Evolutionary conservation across 1,140 invertebrate genomes (phyloP).

Genomic region (Penaeus indicus): DNA sequence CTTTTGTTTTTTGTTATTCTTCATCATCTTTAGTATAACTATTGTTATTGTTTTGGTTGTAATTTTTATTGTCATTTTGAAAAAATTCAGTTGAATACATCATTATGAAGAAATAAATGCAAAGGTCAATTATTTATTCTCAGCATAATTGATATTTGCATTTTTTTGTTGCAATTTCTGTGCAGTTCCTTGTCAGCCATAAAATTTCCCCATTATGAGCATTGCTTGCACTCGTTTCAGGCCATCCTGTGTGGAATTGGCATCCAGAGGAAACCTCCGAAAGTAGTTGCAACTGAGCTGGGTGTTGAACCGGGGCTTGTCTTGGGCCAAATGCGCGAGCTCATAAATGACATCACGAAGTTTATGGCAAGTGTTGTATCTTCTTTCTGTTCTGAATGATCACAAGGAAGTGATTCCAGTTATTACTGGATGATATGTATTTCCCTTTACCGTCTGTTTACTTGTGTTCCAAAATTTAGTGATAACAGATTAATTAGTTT

Average conservation of each 20-base stretch:
- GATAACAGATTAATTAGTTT: too few species aligned
- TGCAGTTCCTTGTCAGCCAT: too few species aligned
- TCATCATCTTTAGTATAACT: neutral
- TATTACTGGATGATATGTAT: too few species aligned
- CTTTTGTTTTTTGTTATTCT: neutral
- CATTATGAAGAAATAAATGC: too few species aligned
- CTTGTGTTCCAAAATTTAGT: too few species aligned
- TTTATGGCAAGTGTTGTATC: conserved; percentile 28
- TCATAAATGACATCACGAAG: conserved; percentile 36
- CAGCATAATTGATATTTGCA: too few species aligned
- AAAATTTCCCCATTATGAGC: neutral
- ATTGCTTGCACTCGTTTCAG: neutral
- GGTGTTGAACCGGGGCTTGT: conserved; percentile 34
- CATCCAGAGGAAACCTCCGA: conserved; percentile 31
- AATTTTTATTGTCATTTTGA: too few species aligned
- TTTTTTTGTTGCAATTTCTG: neutral
- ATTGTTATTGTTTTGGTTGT: neutral
- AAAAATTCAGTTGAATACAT: too few species aligned
- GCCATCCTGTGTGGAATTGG: conserved; percentile 47
- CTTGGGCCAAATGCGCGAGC: conserved; percentile 37
- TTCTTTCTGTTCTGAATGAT: neutral
- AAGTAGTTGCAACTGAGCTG: conserved; percentile 42
- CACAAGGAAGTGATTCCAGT: neutral
- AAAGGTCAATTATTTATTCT: too few species aligned
- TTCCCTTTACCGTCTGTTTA: too few species aligned